Base-by-base conservation (phyloP, 2,888 invertebrate genomes). In the Ariolimax columbianus region DNA sequence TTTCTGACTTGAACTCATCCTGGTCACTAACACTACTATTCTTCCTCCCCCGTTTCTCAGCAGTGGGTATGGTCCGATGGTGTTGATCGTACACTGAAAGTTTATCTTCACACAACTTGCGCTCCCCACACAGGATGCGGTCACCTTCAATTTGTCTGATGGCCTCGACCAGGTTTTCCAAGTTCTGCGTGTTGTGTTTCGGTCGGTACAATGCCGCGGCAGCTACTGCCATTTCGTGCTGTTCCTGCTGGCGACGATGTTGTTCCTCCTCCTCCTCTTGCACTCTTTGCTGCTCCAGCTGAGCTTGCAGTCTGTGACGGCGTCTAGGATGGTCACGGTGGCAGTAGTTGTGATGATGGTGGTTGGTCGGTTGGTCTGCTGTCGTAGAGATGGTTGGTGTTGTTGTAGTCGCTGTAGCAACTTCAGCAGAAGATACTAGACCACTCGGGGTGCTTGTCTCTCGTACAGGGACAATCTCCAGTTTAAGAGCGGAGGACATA, bases 91-190 rank as follows among this genome's bases (percentile, higher is more conserved):
- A 78, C 23, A 70, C 33, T 78, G 36, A 55, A 33, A 77, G 68
- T 47, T 84, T 81, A n/a, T 68, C 70, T 19, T 79, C 78, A 19
- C 36, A 77, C 26, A 78, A 77, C 51, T 82, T 85, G n/a, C 40
- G 43, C 40, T 77, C 85, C 30, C 83, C 84, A 47, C 82, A 59
- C 43, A 84, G 40, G 9, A 73, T 47, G 66, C 83, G 87, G 79
- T 83, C 85, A 17, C 86, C 88, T 72, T 85, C 88, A 77, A 87
- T 88, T 79, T 87, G 86, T 66, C 98, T 96, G 92, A 99, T 99
- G 84, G 99, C 99, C 94, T 99, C 99, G 66, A 99, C 98, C 90
- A 99, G 99, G 26, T 99, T 99, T 95, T 99, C 98, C 91, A 99
- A 95, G 94, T 98, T 99, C 94, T 98, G 98, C 98, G 97, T 81